Conservation (phyloP, 2,113 vertebrate species). For the Chloroceryle aenea region DNA sequence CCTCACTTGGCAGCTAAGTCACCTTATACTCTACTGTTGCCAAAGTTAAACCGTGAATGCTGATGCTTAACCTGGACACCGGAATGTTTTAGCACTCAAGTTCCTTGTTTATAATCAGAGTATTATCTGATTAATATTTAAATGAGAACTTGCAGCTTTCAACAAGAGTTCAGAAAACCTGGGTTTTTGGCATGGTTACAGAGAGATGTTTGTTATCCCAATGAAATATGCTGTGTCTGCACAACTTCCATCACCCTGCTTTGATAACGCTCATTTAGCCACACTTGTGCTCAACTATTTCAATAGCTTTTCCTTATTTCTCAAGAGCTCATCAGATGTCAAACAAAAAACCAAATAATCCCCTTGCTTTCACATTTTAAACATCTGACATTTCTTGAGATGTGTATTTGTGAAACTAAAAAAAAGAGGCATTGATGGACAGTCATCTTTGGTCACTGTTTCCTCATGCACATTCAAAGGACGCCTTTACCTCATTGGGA, state of each 20-base stretch:
- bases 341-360: slow-evolving; percentile 19
- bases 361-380: slow-evolving; percentile 22
- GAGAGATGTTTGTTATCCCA: not conserved
- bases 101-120: not conserved
- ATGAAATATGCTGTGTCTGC: not conserved
- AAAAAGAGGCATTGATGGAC: not conserved
- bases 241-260: not conserved
- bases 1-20: not conserved
- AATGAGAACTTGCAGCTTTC: not conserved
- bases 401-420: not conserved
- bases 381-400: not conserved
- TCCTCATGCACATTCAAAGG: not conserved
- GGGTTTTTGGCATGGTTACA: not conserved
- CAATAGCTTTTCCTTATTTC: slow-evolving; percentile 33
- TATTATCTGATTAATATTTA: not conserved
- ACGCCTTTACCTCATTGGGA: not conserved
- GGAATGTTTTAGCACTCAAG: not conserved
- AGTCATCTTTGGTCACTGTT: not conserved
- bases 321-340: not conserved
- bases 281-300: not conserved
- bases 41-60: not conserved
- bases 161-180: not conserved
- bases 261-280: slow-evolving; percentile 16
- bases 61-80: not conserved
- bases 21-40: not conserved